Conservation (phyloP, 2,113 vertebrate species). For the Peromyscus maniculatus region DNA sequence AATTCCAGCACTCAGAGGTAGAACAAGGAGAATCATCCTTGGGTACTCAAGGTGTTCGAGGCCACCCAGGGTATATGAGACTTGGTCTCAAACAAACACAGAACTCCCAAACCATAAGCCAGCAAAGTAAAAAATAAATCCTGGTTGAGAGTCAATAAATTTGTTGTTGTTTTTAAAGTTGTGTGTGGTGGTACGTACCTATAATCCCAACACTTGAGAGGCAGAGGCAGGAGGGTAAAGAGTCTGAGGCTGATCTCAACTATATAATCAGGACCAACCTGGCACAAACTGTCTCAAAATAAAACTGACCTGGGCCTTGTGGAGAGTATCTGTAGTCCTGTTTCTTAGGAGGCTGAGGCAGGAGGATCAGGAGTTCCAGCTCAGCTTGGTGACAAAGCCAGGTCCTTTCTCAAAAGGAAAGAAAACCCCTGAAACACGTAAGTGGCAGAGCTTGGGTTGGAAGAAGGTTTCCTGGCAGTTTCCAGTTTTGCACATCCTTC, state of each 20-base stretch:
- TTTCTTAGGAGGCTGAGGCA: not conserved
- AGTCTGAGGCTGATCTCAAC: not conserved
- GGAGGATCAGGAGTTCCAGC: not conserved
- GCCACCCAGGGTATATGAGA: not conserved
- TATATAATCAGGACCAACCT: not conserved
- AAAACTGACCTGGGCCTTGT: not conserved
- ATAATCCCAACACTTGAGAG: not conserved
- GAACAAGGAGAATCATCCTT: not conserved
- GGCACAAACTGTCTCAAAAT: not conserved
- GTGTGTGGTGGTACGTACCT: not conserved
- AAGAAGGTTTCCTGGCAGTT: not conserved
- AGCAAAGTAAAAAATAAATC: not conserved
- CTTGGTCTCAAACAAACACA: not conserved
- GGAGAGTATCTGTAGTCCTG: not conserved
- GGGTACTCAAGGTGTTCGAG: not conserved
- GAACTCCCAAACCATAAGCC: not conserved
- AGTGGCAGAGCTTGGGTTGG: not conserved
- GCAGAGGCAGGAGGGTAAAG: not conserved
- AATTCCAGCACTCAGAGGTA: not conserved
- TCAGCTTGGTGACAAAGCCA: not conserved
- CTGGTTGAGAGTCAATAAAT: no score
- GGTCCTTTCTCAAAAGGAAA: not conserved
- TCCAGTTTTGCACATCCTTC: not conserved
- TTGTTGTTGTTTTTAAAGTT: not conserved
- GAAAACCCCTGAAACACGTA: not conserved